These are phyloP conservation scores for Enteromius thamalakanensis DNA, from an alignment of 2,797 vertebrate genomes.

Conservation along the genomic window DNA sequence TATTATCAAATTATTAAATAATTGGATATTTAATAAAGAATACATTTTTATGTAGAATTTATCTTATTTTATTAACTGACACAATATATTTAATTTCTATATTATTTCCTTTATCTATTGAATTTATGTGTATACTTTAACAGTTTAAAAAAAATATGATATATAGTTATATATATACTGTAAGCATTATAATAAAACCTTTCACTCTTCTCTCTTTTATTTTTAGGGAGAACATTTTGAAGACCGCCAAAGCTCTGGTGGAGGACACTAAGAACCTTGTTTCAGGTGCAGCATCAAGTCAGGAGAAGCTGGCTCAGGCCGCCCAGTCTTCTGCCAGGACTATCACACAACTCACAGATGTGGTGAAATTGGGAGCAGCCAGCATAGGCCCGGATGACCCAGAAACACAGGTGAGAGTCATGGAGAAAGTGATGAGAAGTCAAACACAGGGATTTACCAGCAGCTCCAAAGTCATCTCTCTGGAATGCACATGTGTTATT, in stretches of 20 bases:
- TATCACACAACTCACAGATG: constrained; percentile 95
- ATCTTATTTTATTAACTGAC: neutral
- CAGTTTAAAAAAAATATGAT: no score
- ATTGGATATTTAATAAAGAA: neutral
- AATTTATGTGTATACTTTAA: neutral
- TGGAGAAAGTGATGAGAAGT: constrained; percentile 18
- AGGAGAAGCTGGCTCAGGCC: constrained; percentile 93
- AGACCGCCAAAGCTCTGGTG: constrained; percentile 94
- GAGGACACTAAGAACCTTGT: constrained; percentile 96
- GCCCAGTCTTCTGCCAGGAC: constrained; percentile 95
- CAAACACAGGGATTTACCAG: neutral
- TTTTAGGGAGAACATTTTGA: constrained; percentile 93
- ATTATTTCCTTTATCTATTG: neutral
- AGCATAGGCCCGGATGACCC: constrained; percentile 94
- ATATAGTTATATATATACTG: no score
- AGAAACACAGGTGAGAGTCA: constrained; percentile 88
- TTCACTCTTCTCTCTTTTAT: constrained; percentile 10
- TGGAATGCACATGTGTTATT: constrained; percentile 22
- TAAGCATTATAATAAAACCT: neutral
- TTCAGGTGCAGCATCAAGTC: constrained; percentile 91
- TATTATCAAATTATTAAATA: neutral
- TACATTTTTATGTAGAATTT: neutral
- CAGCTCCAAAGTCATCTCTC: neutral
- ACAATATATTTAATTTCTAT: no score
- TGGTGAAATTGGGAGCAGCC: constrained; percentile 93